A percentile compares a stretch with the other conserved stretches of the same genome.
Evolutionary conservation across 2,113 vertebrate genomes (phyloP).

Genomic region (Archilochus colubris): DNA sequence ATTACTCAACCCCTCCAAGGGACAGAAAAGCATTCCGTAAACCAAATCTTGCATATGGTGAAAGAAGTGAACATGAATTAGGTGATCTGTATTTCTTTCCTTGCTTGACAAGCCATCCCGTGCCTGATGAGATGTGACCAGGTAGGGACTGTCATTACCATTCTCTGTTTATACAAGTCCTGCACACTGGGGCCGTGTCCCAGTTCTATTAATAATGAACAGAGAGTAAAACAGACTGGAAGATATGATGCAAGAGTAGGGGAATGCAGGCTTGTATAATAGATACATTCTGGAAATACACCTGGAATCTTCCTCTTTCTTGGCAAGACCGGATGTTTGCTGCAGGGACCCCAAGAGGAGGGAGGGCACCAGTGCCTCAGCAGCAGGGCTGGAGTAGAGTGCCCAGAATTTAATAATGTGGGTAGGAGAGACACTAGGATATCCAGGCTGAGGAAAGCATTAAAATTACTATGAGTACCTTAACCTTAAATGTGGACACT

Average conservation of each 20-base stretch:
- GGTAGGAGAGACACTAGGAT: not conserved
- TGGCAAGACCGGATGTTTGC: not conserved
- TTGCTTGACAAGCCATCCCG: not conserved
- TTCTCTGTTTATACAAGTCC: not conserved
- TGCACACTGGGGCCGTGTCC: not conserved
- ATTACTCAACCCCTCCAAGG: not conserved
- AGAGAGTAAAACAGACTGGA: not conserved
- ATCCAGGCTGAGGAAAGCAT: not conserved
- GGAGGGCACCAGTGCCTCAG: not conserved
- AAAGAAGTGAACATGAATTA: not conserved
- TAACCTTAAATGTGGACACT: not conserved
- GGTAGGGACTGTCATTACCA: slow-evolving; percentile 5
- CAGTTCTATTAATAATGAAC: not conserved
- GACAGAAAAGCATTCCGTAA: not conserved
- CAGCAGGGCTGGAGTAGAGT: not conserved
- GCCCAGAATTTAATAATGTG: not conserved
- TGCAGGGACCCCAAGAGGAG: not conserved
- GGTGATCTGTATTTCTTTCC: not conserved
- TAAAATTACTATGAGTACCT: not conserved
- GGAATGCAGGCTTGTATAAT: not conserved
- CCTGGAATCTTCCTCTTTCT: not conserved
- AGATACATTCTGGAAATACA: not conserved
- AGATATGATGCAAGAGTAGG: not conserved
- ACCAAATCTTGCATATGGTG: not conserved
- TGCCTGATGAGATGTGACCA: not conserved